Conservation (phyloP, 2,888 invertebrate genomes). For the Rutpela maculata region DNA sequence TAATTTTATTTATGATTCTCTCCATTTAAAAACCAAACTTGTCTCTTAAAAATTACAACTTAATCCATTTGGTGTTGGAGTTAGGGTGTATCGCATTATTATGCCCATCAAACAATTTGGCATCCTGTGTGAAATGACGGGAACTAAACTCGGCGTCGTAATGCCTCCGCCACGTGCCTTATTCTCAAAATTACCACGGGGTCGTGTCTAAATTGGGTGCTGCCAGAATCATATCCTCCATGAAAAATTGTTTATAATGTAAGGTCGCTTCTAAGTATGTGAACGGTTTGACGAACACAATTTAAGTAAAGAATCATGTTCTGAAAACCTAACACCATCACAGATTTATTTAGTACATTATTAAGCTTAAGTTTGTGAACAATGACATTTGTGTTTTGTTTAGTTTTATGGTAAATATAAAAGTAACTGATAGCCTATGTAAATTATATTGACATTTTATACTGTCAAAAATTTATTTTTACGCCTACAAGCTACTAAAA, state of each 20-base stretch:
- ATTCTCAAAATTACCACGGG: constrained; percentile 69
- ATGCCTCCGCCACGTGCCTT: constrained; percentile 68
- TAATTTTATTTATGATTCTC: background rate
- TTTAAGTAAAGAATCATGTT: constrained; percentile 54
- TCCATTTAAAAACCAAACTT: background rate
- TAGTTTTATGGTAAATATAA: too few species aligned
- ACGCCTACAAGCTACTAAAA: too few species aligned
- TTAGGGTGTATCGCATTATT: constrained; percentile 51
- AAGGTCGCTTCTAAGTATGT: constrained; percentile 49
- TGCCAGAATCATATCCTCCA: constrained; percentile 70
- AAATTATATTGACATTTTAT: too few species aligned
- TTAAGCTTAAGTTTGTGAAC: background rate
- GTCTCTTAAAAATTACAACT: constrained; percentile 32
- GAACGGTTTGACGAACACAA: constrained; percentile 50
- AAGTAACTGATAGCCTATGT: too few species aligned
- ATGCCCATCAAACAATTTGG: constrained; percentile 69
- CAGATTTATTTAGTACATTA: background rate
- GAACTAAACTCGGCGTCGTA: constrained; percentile 61
- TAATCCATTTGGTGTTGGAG: constrained; percentile 29
- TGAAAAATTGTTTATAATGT: constrained; percentile 68
- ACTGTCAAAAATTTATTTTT: too few species aligned
- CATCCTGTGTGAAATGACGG: constrained; percentile 69
- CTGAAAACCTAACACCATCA: constrained; percentile 21
- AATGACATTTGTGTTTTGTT: too few species aligned
- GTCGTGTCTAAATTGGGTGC: constrained; percentile 68